Conservation (phyloP, 2,797 vertebrate genomes). For the Otus scops region DNA sequence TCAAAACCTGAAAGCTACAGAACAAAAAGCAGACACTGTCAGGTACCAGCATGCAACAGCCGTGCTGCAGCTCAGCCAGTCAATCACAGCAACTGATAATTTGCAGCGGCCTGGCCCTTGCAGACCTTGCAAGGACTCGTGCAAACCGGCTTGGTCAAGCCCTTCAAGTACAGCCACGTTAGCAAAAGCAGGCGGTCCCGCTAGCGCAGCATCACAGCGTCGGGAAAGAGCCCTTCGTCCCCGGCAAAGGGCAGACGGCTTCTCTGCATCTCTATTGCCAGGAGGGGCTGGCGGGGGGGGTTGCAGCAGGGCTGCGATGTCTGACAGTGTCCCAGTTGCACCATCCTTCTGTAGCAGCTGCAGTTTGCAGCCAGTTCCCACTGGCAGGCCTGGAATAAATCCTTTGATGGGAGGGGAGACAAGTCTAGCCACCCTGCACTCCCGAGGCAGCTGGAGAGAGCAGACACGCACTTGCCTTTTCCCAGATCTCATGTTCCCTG, state of each 20-base stretch:
- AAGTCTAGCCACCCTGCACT: neutral
- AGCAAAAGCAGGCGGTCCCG: neutral
- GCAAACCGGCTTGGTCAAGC: neutral
- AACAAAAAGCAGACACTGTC: neutral
- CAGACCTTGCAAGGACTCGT: rapidly evolving
- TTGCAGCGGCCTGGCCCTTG: rapidly evolving
- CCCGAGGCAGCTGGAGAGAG: neutral
- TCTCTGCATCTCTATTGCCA: neutral
- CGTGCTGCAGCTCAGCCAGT: neutral
- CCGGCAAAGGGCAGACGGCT: neutral
- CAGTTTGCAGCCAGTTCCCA: neutral
- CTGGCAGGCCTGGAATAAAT: neutral
- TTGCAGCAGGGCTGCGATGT: neutral
- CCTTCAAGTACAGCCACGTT: rapidly evolving
- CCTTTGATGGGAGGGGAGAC: neutral
- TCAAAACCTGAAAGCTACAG: neutral
- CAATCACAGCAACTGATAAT: neutral
- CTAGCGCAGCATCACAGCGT: neutral
- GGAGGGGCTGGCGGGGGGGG: neutral
- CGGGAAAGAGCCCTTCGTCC: neutral
- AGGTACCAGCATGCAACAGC: neutral
- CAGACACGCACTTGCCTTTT: neutral
- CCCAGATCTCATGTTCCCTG: neutral
- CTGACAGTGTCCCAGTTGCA: neutral
- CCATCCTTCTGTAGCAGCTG: neutral